Base-by-base conservation (phyloP, 2,797 vertebrate genomes). In the Lagocephalus sceleratus region DNA sequence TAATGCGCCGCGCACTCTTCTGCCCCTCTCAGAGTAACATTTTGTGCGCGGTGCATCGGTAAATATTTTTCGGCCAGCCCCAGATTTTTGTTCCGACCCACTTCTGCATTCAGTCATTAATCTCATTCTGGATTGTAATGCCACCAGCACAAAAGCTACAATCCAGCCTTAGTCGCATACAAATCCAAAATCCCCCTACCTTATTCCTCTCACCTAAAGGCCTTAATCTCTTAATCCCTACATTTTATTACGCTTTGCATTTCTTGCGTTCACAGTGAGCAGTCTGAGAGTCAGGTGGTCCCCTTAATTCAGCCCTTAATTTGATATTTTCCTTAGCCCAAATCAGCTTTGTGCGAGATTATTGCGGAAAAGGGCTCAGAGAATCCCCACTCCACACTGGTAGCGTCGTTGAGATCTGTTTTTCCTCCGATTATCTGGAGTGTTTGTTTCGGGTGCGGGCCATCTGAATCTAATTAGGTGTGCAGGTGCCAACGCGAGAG, bases 191-290 rank as follows among this genome's bases (percentile, higher is more conserved):
- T 11, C 42, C 42, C 12, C 2, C 19, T n/a, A 63, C 71, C 19
- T 73, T 54, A 60, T 60, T 75, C 73, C 55, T 56, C 60, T 71
- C 75, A 78, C 75, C 78, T 71, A 57, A 71, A 61, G 53, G 44
- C 67, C 55, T 62, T 78, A 81, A 85, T 79, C 74, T 66, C 54
- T 62, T 84, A 83, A 87, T 84, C 81, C 78, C 49, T 47, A 26
- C 67, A 50, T 79, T 81, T 74, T 80, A 73, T 75, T 55, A 72
- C 71, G 20, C 52, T 74, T 84, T 75, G 65, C 73, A 70, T 76
- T 72, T 73, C 29, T 71, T 35, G 39, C 55, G 54, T 79, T 68
- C 57, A 63, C 62, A 57, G 54, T 45, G 62, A 60, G 60, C 71
- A 71, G 61, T 55, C 45, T 0, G 41, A n/a, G 55, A 44, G 45